These are phyloP conservation scores for Microtus oregoni DNA, from an alignment of 2,113 vertebrate genomes.

Conservation along the genomic window DNA sequence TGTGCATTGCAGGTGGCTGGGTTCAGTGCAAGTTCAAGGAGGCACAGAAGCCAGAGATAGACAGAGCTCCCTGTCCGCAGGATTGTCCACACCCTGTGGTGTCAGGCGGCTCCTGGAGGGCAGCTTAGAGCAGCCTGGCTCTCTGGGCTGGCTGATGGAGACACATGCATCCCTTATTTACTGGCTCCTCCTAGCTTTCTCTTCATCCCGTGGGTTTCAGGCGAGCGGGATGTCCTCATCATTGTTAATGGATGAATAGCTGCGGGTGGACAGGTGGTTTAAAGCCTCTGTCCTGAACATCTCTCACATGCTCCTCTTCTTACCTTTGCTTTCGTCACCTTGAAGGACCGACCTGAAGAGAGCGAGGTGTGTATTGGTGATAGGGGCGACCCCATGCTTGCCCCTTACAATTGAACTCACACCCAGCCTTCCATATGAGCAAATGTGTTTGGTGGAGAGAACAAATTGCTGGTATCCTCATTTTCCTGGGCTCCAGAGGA, in stretches of 20 bases:
- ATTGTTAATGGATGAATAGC: no score
- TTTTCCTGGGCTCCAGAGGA: not conserved
- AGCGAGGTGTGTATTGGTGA: no score
- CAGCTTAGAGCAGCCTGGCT: not conserved
- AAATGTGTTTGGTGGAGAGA: fast-evolving
- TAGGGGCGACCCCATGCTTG: not conserved
- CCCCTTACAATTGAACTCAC: not conserved
- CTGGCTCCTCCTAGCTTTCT: not conserved
- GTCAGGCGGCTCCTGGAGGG: not conserved
- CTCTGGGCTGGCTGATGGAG: no score
- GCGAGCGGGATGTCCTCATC: not conserved
- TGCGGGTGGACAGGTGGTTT: not conserved
- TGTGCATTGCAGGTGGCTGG: not conserved
- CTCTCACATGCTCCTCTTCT: not conserved
- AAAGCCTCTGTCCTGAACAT: not conserved
- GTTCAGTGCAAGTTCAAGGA: not conserved
- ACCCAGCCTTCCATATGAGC: not conserved
- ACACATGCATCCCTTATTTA: not conserved
- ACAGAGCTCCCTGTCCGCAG: no score
- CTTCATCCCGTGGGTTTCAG: not conserved
- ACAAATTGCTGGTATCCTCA: no score
- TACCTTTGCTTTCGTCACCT: not conserved
- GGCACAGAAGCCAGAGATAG: not conserved
- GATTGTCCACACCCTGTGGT: no score
- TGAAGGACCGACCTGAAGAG: not conserved